Evolutionary conservation across 2,888 invertebrate species (phyloP).

Genomic region (Gasteruption jaculator): DNA sequence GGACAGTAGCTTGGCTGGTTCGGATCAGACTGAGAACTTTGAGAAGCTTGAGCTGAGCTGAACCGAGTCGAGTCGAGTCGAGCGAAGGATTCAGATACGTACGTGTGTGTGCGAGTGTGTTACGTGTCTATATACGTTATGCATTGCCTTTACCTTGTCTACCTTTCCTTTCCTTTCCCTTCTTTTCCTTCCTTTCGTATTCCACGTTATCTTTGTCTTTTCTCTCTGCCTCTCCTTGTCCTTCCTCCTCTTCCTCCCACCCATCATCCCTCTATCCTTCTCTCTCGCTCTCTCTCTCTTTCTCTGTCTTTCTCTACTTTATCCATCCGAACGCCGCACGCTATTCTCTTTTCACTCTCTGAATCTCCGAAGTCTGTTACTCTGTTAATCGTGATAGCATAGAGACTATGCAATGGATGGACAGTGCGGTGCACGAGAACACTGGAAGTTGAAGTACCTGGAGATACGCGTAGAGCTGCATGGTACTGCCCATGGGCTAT

Average conservation of each 20-base stretch:
- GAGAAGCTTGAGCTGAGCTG: no score
- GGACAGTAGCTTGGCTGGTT: conserved; percentile 37
- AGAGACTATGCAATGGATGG: conserved; percentile 31
- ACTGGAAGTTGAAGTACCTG: no score
- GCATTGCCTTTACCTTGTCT: conserved; percentile 37
- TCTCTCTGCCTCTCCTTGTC: conserved; percentile 25
- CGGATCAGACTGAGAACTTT: conserved; percentile 43
- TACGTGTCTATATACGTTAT: no score
- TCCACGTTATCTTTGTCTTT: conserved; percentile 23
- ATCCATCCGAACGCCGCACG: conserved; percentile 21
- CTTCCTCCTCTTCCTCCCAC: conserved; percentile 18
- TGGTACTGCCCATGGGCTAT: no score
- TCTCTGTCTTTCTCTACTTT: conserved; percentile 23
- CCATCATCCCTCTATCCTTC: conserved; percentile 18
- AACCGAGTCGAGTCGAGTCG: no score
- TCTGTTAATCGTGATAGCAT: conserved; percentile 36
- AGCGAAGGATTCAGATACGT: conserved; percentile 41
- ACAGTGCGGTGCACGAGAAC: conserved; percentile 24
- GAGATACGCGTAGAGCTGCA: no score
- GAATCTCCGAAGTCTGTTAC: no score
- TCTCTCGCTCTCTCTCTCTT: conserved; percentile 6
- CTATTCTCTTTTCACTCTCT: no score
- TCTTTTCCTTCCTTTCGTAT: conserved; percentile 25
- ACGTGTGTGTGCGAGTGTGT: no score
- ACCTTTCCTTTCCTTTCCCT: conserved; percentile 30